A percentile compares a stretch with the other conserved stretches of the same genome.
These are phyloP conservation scores for Ridgeia piscesae DNA, from an alignment of 1,140 invertebrate genomes.

Conservation along the genomic window DNA sequence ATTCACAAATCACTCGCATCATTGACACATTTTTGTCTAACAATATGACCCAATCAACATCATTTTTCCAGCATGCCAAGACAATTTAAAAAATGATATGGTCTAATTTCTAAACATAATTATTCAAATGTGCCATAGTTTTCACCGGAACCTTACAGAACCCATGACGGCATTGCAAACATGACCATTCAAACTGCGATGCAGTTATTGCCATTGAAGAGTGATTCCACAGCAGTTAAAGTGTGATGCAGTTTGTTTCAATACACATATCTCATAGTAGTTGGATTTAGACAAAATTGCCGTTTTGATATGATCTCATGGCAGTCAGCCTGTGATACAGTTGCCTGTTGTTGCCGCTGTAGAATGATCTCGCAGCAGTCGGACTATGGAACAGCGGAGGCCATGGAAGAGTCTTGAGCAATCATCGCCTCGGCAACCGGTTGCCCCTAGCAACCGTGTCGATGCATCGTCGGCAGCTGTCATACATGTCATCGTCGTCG, in stretches of 20 bases:
- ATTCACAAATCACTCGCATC: background rate
- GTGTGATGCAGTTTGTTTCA: background rate
- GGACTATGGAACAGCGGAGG: background rate
- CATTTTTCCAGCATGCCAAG: background rate
- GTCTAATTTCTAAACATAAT: background rate
- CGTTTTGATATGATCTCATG: background rate
- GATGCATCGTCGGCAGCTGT: background rate
- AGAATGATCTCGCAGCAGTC: background rate
- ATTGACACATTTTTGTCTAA: too few relatives aligned
- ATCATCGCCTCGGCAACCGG: background rate
- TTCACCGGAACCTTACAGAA: too few relatives aligned
- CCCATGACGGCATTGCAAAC: too few relatives aligned
- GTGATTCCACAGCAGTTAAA: background rate
- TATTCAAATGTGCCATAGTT: too few relatives aligned
- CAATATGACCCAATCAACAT: background rate
- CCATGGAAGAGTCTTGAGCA: slow-evolving; percentile 3
- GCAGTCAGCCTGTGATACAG: background rate
- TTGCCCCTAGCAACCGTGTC: background rate
- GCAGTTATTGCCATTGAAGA: too few relatives aligned
- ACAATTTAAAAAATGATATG: background rate
- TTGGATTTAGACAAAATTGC: background rate
- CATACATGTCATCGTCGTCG: background rate
- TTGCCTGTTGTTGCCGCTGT: background rate
- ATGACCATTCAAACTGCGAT: too few relatives aligned
- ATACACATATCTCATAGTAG: background rate